Percentiles rank a stretch among this genome's conserved stretches.
These are phyloP conservation scores for Candoia aspera DNA, from an alignment of 2,113 vertebrate species.

Conservation along the genomic window DNA sequence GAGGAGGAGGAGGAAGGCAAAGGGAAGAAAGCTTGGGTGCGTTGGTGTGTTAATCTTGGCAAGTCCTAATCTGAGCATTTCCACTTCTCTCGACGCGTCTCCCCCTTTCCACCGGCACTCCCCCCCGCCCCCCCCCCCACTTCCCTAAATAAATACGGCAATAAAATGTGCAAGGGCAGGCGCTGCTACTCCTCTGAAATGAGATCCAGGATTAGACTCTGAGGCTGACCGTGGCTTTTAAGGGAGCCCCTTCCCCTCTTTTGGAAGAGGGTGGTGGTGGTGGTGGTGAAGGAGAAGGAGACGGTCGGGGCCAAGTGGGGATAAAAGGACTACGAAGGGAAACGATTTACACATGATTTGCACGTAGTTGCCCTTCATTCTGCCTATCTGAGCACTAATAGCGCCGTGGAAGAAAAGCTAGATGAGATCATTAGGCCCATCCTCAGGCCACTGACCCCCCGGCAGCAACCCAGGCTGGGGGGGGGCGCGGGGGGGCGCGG, in stretches of 20 bases:
- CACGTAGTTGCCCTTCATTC: slow-evolving; percentile 79
- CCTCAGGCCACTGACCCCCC: slow-evolving; percentile 66
- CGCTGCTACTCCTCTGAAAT: slow-evolving; percentile 30
- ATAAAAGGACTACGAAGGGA: slow-evolving; percentile 78
- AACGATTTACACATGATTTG: slow-evolving; percentile 82
- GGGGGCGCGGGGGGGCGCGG: background rate
- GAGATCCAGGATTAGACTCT: slow-evolving; percentile 86
- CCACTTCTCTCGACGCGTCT: slow-evolving; percentile 69
- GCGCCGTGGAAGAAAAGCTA: slow-evolving; percentile 74
- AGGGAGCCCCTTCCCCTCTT: slow-evolving; percentile 81
- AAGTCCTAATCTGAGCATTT: slow-evolving; percentile 90
- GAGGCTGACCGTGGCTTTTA: slow-evolving; percentile 92
- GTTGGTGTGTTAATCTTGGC: slow-evolving; percentile 68
- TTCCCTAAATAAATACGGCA: slow-evolving; percentile 43
- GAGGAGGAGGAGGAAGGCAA: slow-evolving; percentile 44
- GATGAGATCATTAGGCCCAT: slow-evolving; percentile 80
- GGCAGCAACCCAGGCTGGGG: slow-evolving; percentile 37
- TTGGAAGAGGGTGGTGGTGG: too few species aligned
- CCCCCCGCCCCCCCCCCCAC: slow-evolving; percentile 44
- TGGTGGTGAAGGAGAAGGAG: background rate
- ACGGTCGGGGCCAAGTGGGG: slow-evolving; percentile 56
- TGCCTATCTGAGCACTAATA: slow-evolving; percentile 79
- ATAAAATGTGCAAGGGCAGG: slow-evolving; percentile 58
- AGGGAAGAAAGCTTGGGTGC: background rate
- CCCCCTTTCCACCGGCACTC: slow-evolving; percentile 29